These are phyloP conservation scores for Eudyptes chrysolophus DNA, from an alignment of 2,113 vertebrate species.

Conservation along the genomic window DNA sequence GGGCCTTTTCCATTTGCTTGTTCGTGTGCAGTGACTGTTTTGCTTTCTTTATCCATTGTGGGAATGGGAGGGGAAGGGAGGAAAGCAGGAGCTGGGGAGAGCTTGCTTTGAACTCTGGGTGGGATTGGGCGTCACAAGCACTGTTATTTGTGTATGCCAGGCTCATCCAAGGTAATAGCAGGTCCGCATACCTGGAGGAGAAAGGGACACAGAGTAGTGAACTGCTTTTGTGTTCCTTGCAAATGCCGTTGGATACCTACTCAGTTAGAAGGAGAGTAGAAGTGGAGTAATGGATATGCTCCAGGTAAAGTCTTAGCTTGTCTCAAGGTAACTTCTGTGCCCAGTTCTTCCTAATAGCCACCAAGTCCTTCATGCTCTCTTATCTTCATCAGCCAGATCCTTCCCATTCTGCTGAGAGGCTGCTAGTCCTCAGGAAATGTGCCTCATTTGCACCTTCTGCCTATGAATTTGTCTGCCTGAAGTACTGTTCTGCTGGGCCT, in stretches of 20 bases:
- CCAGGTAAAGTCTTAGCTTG: not conserved
- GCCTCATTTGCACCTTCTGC: not conserved
- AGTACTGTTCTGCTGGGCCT: not conserved
- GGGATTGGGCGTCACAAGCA: not conserved
- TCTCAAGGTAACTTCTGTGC: not conserved
- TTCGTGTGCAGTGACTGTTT: not conserved
- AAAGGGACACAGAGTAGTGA: not conserved
- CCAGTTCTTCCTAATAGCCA: not conserved
- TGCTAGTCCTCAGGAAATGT: not conserved
- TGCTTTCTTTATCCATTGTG: not conserved
- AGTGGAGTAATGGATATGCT: not conserved
- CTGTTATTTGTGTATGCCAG: not conserved
- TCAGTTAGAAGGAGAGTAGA: not conserved
- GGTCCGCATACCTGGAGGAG: fast-evolving
- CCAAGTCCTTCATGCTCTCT: not conserved
- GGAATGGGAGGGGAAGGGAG: not conserved
- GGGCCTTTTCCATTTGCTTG: not conserved
- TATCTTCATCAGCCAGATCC: not conserved
- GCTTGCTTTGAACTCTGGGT: not conserved
- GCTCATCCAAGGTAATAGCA: not conserved
- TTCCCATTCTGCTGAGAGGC: not conserved
- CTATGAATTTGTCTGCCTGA: not conserved
- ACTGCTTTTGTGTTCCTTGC: not conserved
- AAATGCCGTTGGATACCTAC: not conserved
- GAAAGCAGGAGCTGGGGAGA: not conserved